Conservation (phyloP, 1,140 invertebrate species). For the Onthophagus taurus region DNA sequence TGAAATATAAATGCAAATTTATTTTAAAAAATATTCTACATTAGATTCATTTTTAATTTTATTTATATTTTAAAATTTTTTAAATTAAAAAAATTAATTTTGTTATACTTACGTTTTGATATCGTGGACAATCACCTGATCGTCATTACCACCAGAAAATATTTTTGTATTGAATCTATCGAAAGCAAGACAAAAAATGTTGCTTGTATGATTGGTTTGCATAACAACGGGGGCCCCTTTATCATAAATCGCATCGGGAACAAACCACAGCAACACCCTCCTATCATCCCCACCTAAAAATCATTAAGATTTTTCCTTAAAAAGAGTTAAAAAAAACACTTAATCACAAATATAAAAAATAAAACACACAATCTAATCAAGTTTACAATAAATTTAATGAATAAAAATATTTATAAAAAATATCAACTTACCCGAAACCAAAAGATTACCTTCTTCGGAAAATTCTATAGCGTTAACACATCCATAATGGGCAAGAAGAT, state of each 20-base stretch:
- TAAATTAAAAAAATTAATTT: no score
- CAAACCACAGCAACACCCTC: constrained; percentile 80
- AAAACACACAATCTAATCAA: background rate
- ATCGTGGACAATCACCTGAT: constrained; percentile 85
- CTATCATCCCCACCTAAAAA: constrained; percentile 83
- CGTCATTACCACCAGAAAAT: constrained; percentile 91
- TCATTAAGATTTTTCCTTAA: background rate
- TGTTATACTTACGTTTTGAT: constrained; percentile 54
- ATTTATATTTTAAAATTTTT: no score
- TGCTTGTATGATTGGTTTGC: constrained; percentile 78
- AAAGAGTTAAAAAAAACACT: background rate
- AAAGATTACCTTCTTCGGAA: constrained; percentile 72
- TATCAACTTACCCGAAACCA: constrained; percentile 68
- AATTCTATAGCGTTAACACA: constrained; percentile 97
- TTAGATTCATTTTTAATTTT: no score
- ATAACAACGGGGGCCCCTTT: constrained; percentile 56
- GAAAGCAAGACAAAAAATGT: constrained; percentile 88
- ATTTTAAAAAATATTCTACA: no score
- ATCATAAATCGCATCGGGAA: constrained; percentile 63
- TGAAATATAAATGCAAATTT: no score
- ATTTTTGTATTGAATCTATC: constrained; percentile 69
- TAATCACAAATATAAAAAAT: background rate
- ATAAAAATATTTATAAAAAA: background rate
- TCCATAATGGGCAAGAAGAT: constrained; percentile 83
- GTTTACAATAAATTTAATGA: background rate